Percentiles rank a stretch among this genome's conserved stretches.
These are phyloP conservation scores for Drosophila sordidula DNA, from an alignment of 2,888 invertebrate species.

Conservation along the genomic window DNA sequence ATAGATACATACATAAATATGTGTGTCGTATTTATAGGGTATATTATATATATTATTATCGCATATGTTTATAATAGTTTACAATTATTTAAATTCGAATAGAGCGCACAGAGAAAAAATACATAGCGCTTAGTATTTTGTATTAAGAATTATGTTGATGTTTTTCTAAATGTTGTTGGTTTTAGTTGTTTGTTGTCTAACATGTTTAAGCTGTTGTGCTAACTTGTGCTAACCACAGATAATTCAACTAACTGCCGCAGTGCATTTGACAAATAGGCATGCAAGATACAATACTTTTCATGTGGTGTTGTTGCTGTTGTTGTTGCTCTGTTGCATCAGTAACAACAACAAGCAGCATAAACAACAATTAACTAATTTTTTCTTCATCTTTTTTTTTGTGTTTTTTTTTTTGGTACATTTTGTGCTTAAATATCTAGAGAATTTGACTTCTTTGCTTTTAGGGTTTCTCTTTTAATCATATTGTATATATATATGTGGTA, in stretches of 20 bases:
- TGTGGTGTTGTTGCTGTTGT: slow-evolving; percentile 30
- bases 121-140: slow-evolving; percentile 73
- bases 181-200: slow-evolving; percentile 23
- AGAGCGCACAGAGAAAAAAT: slow-evolving; percentile 66
- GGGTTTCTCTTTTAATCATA: slow-evolving; percentile 12
- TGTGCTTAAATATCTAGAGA: slow-evolving; percentile 71
- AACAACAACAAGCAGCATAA: slow-evolving; percentile 2
- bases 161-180: slow-evolving; percentile 11
- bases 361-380: slow-evolving; percentile 49
- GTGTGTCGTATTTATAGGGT: slow-evolving; percentile 27
- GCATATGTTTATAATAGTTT: slow-evolving; percentile 54
- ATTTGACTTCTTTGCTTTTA: slow-evolving; percentile 76
- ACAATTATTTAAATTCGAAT: slow-evolving; percentile 76
- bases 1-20: slow-evolving; percentile 37
- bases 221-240: slow-evolving; percentile 59
- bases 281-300: slow-evolving; percentile 58
- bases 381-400: slow-evolving; percentile 12
- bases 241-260: slow-evolving; percentile 55
- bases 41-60: slow-evolving; percentile 55
- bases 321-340: slow-evolving; percentile 2
- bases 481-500: slow-evolving; percentile 3
- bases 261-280: slow-evolving; percentile 38
- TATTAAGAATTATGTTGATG: slow-evolving; percentile 13
- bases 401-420: slow-evolving; percentile 54
- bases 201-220: slow-evolving; percentile 47